Evolutionary conservation across 2,888 invertebrate genomes (phyloP), one percentile per base, ranked within the genome.

Genomic region (Dicycla oo): DNA sequence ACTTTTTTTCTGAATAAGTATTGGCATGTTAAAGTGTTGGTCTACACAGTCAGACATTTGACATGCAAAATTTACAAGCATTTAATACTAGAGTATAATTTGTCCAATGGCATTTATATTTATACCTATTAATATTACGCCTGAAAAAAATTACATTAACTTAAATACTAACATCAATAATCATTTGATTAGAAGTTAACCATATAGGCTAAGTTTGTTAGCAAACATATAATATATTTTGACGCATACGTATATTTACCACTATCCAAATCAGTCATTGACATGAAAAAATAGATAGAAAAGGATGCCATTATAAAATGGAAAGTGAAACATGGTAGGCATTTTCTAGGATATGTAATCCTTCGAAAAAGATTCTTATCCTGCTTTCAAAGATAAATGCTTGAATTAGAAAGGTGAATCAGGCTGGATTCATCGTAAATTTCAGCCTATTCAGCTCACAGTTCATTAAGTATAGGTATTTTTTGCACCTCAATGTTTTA

Each of bases 401-500:
- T 61, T 11, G 13, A 79, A 51, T 76, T 49, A 15, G 34, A 54
- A 69, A 45, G 57, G 53, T 65, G 69, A 80, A 78, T 81, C 76
- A 66, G 34, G 3, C 38, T 38, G n/a, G 2, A 66, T 69, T 78
- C 51, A 51, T 61, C 8, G 45, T 47, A 64, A 68, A 47, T 65
- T 43, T 45, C n/a, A n/a, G 65, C 13, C 23, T 66, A 75, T 81
- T 81, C 65, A 78, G 18, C 47, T 38, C 30, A 5, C 7, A 57
- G 38, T 11, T 15, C n/a, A 40, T 62, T 62, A 13, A 61, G n/a
- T n/a, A n/a, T n/a, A n/a, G 3, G 30, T 15, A 6, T 56, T 62
- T 30, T 69, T n/a, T 65, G 18, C 3, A 73, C 30, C n/a, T 73
- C 1, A 40, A 65, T 1, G 30, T 64, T 58, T 57, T 63, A 30